A percentile compares a stretch with the other conserved stretches of the same genome.
phyloP scores from a whole-genome alignment of 2,888 invertebrate genomes.

The Monochamus alternatus region DNA sequence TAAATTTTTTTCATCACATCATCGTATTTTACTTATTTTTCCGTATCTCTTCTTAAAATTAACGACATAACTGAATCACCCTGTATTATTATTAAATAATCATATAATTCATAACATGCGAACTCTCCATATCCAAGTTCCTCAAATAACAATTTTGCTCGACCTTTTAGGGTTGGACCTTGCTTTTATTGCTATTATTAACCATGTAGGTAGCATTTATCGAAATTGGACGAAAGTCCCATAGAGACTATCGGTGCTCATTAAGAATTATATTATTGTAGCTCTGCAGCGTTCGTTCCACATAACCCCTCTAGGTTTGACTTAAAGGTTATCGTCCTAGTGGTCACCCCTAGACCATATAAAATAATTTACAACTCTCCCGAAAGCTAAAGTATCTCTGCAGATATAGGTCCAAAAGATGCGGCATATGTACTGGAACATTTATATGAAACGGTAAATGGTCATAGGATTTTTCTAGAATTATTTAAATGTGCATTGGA shows the following conservation, averaged over 20 bases:
- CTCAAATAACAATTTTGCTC: background rate
- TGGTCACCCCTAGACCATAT: slow-evolving; percentile 20
- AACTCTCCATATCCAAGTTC: background rate
- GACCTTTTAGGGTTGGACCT: background rate
- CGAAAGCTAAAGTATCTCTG: slow-evolving; percentile 13
- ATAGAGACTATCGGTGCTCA: slow-evolving; percentile 19
- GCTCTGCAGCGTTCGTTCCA: slow-evolving; percentile 13
- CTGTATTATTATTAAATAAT: background rate
- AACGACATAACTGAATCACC: no score
- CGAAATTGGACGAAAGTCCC: slow-evolving; percentile 3
- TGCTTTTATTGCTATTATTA: background rate
- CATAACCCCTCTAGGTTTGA: slow-evolving; percentile 18
- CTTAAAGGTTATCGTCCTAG: slow-evolving; percentile 28
- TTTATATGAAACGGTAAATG: background rate
- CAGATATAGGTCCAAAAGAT: background rate
- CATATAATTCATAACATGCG: no score
- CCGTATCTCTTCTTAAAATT: no score
- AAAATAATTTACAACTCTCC: slow-evolving; percentile 25
- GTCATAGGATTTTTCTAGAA: background rate
- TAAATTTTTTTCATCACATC: no score
- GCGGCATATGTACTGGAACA: background rate
- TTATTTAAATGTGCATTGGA: no score
- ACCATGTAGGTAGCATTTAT: background rate
- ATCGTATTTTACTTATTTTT: no score
- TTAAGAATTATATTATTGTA: slow-evolving; percentile 18